Conservation (phyloP, 2,888 invertebrate species). For the Cryptus viduatorius region DNA sequence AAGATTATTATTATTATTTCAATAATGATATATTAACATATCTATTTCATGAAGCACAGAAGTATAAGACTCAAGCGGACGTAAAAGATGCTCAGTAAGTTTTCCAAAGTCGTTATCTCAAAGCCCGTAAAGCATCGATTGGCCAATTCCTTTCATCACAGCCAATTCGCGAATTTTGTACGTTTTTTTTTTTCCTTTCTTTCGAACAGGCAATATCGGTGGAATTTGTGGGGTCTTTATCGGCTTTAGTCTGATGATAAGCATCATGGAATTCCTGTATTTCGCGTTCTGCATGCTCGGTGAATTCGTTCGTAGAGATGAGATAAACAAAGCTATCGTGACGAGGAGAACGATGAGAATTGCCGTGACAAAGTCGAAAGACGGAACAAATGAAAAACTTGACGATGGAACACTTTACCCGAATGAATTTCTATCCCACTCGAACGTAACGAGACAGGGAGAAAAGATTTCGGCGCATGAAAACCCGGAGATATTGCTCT, state of each 20-base stretch:
- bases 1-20: no score
- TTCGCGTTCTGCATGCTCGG: slow-evolving; percentile 86
- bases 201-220: slow-evolving; percentile 88
- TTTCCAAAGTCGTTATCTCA: background rate
- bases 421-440: slow-evolving; percentile 66
- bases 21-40: slow-evolving; percentile 64
- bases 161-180: slow-evolving; percentile 1
- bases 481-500: slow-evolving; percentile 46
- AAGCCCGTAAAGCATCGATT: background rate
- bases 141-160: background rate
- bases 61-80: slow-evolving; percentile 80
- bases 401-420: slow-evolving; percentile 62
- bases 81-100: slow-evolving; percentile 84
- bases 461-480: slow-evolving; percentile 48
- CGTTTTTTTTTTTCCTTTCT: slow-evolving; percentile 36
- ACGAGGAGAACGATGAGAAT: slow-evolving; percentile 13
- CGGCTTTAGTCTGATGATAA: slow-evolving; percentile 88
- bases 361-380: slow-evolving; percentile 20
- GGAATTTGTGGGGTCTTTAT: slow-evolving; percentile 88
- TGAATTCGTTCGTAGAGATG: slow-evolving; percentile 52
- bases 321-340: slow-evolving; percentile 1
- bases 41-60: slow-evolving; percentile 79
- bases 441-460: slow-evolving; percentile 25
- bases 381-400: slow-evolving; percentile 43
- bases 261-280: slow-evolving; percentile 87